A percentile compares a stretch with the other conserved stretches of the same genome.
phyloP scores from a whole-genome alignment of 2,888 invertebrate genomes.

The Sarcophaga carnaria region DNA sequence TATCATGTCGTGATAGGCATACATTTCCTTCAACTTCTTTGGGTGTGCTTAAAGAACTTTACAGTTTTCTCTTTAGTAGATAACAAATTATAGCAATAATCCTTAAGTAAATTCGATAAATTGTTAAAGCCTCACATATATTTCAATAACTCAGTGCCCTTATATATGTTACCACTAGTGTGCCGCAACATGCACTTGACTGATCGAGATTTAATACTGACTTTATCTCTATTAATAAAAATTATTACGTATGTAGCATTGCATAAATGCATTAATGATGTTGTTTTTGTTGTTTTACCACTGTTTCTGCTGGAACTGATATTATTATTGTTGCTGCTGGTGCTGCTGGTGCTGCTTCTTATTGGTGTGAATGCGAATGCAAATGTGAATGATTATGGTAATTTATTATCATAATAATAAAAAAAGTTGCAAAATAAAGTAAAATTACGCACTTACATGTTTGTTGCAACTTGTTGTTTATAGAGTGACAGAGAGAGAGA shows the following conservation, averaged over 20 bases:
- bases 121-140: no score
- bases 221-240: conserved; percentile 62
- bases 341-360: conserved; percentile 7
- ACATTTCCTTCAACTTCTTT: no score
- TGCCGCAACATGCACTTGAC: conserved; percentile 59
- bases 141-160: conserved; percentile 13
- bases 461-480: conserved; percentile 6
- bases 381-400: conserved; percentile 59
- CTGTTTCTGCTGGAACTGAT: background rate
- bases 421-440: conserved; percentile 5
- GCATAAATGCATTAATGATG: conserved; percentile 40
- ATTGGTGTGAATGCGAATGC: conserved; percentile 53
- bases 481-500: conserved; percentile 1
- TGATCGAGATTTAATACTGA: conserved; percentile 63
- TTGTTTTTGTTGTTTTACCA: background rate
- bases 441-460: conserved; percentile 37
- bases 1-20: no score
- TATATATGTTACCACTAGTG: conserved; percentile 53
- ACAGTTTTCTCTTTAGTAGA: no score
- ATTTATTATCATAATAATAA: conserved; percentile 45
- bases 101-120: no score
- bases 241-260: conserved; percentile 55
- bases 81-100: no score
- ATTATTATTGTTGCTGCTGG: conserved; percentile 31
- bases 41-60: no score